These are phyloP conservation scores for Cactoblastis cactorum DNA, from an alignment of 2,888 invertebrate genomes.

Conservation along the genomic window DNA sequence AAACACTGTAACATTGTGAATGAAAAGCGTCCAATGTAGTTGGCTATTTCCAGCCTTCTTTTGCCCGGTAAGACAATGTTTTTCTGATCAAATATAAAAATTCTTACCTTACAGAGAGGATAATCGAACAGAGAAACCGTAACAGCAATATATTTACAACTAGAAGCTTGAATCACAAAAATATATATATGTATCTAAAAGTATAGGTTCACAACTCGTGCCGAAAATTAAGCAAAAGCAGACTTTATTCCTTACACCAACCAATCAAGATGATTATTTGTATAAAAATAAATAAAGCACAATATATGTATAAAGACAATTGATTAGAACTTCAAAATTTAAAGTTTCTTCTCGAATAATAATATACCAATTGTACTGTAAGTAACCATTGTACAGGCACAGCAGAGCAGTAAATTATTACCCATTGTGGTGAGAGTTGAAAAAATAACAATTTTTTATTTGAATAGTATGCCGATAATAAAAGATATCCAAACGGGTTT, in stretches of 20 bases:
- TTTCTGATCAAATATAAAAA: neutral
- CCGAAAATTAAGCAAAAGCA: slow-evolving; percentile 47
- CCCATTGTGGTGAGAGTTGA: too few species aligned
- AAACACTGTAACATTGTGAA: too few species aligned
- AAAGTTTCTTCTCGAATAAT: too few species aligned
- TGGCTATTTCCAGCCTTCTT: too few species aligned
- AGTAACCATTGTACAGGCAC: too few species aligned
- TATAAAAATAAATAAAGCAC: slow-evolving; percentile 9
- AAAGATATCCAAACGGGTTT: too few species aligned
- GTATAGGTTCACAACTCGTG: slow-evolving; percentile 29
- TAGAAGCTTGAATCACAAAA: slow-evolving; percentile 58
- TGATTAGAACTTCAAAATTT: neutral
- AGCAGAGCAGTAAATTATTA: too few species aligned
- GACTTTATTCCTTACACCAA: slow-evolving; percentile 46
- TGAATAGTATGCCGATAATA: too few species aligned
- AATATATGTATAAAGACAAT: neutral
- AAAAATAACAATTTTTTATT: too few species aligned
- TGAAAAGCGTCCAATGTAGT: too few species aligned
- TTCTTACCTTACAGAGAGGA: slow-evolving; percentile 21
- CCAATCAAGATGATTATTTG: slow-evolving; percentile 18
- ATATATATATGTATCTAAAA: slow-evolving; percentile 44
- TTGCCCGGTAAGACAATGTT: neutral
- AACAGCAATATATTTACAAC: slow-evolving; percentile 65
- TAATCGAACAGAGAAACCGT: slow-evolving; percentile 33
- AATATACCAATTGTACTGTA: too few species aligned